Percentiles rank a stretch among this genome's conserved stretches.
Conservation (phyloP, 64 coral and sea anemone species). For the Dendrophyllia cribrosa region DNA sequence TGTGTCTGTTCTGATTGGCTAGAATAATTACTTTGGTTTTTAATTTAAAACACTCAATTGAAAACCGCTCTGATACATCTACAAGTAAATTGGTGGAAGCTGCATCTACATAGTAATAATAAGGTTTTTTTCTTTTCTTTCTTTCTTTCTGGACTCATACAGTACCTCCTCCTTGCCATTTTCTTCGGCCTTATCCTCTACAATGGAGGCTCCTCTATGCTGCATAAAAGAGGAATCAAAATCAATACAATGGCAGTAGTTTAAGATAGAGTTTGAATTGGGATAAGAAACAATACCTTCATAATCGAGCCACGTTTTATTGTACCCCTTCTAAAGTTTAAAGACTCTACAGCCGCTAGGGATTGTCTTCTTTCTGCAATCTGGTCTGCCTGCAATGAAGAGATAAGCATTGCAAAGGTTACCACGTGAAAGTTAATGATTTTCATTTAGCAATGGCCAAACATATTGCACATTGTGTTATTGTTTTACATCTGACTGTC, state of each 20-base stretch:
- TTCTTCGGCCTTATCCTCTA: not conserved
- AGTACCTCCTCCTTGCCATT: conserved; percentile 3
- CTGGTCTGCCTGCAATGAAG: conserved; percentile 70
- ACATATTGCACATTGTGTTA: not conserved
- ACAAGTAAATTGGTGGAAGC: too few species aligned
- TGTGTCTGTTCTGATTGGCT: too few species aligned
- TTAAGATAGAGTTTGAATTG: too few species aligned
- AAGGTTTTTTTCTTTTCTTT: too few species aligned
- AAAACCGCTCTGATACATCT: too few species aligned
- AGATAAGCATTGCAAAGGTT: not conserved
- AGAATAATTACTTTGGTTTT: too few species aligned
- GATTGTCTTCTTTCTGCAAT: conserved; percentile 79
- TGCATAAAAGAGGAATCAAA: not conserved
- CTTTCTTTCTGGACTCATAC: too few species aligned
- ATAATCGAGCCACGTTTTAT: conserved; percentile 49
- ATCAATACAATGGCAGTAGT: too few species aligned
- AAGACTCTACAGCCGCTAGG: not conserved
- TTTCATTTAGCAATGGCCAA: not conserved
- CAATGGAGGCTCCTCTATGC: not conserved
- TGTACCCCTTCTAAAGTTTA: conserved; percentile 12
- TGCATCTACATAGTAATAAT: not conserved
- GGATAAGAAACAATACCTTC: not conserved
- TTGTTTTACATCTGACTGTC: too few species aligned
- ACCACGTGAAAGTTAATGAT: not conserved
- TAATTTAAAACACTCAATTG: too few species aligned